Conservation (phyloP, 2,113 vertebrate species). For the Hydropotes inermis region DNA sequence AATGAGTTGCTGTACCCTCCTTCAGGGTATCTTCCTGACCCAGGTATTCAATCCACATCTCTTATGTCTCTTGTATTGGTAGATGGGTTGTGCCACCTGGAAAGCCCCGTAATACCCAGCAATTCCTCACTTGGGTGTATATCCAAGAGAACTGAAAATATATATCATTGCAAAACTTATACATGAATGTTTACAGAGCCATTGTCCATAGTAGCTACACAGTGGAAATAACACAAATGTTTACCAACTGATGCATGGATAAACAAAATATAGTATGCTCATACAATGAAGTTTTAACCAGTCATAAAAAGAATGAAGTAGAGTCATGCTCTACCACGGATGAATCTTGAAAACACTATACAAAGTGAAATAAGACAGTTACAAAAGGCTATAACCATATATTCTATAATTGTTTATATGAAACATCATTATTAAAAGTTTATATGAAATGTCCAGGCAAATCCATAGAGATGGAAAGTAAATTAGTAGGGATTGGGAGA, state of each 20-base stretch:
- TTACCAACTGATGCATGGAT: background rate
- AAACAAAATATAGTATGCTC: background rate
- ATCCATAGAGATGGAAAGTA: background rate
- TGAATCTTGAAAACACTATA: background rate
- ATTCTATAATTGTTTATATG: background rate
- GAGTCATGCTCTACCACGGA: background rate
- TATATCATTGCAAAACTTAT: background rate
- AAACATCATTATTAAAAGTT: background rate
- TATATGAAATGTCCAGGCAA: background rate
- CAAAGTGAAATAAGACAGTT: background rate
- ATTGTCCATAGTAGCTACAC: background rate
- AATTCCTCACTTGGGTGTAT: background rate
- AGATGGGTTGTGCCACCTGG: background rate
- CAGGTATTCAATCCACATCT: background rate
- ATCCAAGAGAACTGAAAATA: background rate
- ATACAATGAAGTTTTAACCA: background rate
- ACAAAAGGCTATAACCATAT: background rate
- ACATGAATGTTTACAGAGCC: background rate
- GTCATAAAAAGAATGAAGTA: background rate
- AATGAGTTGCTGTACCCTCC: background rate
- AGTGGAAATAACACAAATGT: background rate
- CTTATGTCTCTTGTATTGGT: background rate
- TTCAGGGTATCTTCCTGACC: background rate
- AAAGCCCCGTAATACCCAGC: background rate
- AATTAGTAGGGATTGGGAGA: background rate